These are phyloP conservation scores for Acestrorhynchus altus DNA, from an alignment of 2,797 vertebrate genomes.

Conservation along the genomic window DNA sequence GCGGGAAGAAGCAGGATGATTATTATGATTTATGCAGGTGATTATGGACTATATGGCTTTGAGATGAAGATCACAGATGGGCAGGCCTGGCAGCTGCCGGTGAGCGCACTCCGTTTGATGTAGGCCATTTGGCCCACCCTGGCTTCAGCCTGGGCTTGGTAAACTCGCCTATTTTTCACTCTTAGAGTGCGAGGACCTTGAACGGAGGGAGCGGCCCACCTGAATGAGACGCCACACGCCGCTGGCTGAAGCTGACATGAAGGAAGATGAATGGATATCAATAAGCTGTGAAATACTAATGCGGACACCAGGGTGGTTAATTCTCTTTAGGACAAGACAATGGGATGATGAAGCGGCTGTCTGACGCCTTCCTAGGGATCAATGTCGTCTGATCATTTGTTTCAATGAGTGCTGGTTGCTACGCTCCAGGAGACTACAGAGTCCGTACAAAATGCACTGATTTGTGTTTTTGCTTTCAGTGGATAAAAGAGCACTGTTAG, in stretches of 20 bases:
- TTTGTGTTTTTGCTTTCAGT: slow-evolving; percentile 12
- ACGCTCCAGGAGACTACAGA: slow-evolving; percentile 15
- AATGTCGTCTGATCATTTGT: slow-evolving; percentile 34
- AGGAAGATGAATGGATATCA: slow-evolving; percentile 38
- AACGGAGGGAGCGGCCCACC: slow-evolving; percentile 28
- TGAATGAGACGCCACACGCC: slow-evolving; percentile 27
- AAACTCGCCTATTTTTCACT: slow-evolving; percentile 46
- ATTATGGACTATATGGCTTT: slow-evolving; percentile 52
- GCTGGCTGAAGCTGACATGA: slow-evolving; percentile 38
- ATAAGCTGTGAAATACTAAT: slow-evolving; percentile 50
- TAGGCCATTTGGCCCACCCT: slow-evolving; percentile 36
- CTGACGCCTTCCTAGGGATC: slow-evolving; percentile 25
- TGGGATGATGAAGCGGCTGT: slow-evolving; percentile 40
- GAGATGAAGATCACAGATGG: slow-evolving; percentile 54
- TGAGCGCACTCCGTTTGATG: slow-evolving; percentile 47
- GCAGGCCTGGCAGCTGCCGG: slow-evolving; percentile 39
- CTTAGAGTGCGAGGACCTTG: slow-evolving; percentile 10
- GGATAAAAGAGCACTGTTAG: slow-evolving; percentile 28
- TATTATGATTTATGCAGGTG: slow-evolving; percentile 60
- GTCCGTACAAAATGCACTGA: not conserved
- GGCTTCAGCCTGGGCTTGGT: slow-evolving; percentile 37
- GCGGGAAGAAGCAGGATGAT: slow-evolving; percentile 36
- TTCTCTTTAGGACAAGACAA: slow-evolving; percentile 41
- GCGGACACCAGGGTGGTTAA: slow-evolving; percentile 21
- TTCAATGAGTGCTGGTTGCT: slow-evolving; percentile 35